Conservation (phyloP, 2,888 invertebrate genomes). For the Adelognathus sp. region DNA sequence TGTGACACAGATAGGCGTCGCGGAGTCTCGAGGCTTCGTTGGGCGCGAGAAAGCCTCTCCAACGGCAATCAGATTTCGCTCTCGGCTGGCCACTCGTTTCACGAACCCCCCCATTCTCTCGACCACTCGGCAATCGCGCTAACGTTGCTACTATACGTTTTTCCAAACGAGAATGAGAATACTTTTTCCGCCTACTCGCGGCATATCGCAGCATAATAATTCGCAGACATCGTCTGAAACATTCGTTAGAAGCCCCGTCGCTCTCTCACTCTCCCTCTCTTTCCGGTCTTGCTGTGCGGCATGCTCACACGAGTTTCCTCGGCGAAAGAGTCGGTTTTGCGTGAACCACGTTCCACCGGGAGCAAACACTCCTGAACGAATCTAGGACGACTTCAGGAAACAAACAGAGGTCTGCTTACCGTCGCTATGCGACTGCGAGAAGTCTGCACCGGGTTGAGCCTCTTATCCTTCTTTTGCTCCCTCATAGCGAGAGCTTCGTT, state of each 20-base stretch:
- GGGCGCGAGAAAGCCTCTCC: conserved; percentile 17
- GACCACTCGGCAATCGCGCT: conserved; percentile 8
- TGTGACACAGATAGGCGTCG: conserved; percentile 4
- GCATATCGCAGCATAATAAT: neutral
- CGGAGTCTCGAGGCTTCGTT: neutral
- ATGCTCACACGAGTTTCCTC: no score
- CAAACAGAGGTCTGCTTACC: neutral
- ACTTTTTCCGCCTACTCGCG: neutral
- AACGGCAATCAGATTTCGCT: conserved; percentile 52
- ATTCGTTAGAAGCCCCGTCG: no score
- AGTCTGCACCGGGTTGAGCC: neutral
- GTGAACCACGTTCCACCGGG: neutral
- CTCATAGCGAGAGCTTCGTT: no score
- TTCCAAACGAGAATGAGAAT: conserved; percentile 14
- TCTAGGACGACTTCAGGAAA: neutral
- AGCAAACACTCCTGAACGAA: neutral
- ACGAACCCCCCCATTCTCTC: no score
- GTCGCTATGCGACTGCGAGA: neutral
- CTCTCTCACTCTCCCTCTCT: no score
- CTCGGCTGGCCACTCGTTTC: conserved; percentile 9
- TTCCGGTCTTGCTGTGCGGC: no score
- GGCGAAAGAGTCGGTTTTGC: neutral
- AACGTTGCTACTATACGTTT: neutral
- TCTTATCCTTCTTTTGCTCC: neutral
- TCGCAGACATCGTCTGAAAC: neutral